Conservation (phyloP, 2,113 vertebrate genomes). For the Notiomystis cincta region DNA sequence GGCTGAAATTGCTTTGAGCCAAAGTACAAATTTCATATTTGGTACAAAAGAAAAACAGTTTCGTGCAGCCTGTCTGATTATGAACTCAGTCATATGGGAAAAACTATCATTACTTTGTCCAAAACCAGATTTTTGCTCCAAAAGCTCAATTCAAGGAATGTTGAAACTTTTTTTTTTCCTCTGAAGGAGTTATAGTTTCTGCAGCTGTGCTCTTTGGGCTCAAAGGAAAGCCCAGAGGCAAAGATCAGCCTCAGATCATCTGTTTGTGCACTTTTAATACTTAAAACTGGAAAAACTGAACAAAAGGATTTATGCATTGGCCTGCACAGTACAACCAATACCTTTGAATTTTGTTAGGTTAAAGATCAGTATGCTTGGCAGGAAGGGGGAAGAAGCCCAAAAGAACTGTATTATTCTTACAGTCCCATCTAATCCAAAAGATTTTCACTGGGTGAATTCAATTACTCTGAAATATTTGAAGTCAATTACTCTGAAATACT, state of each 20-base stretch:
- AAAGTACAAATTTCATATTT: background rate
- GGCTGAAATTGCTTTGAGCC: background rate
- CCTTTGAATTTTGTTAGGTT: background rate
- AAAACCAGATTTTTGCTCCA: background rate
- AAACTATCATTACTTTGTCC: background rate
- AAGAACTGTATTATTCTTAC: background rate
- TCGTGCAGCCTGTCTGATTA: background rate
- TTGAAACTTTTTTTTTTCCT: background rate
- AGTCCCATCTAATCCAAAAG: background rate
- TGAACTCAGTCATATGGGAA: background rate
- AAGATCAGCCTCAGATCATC: background rate
- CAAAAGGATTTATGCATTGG: background rate
- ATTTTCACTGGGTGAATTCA: background rate
- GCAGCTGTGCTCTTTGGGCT: background rate
- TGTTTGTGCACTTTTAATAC: background rate
- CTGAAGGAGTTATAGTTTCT: background rate
- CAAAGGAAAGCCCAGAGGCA: background rate
- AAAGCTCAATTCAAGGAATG: background rate
- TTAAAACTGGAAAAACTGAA: background rate
- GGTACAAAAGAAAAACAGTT: background rate
- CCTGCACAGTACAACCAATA: background rate
- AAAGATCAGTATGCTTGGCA: background rate
- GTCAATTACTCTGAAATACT: background rate
- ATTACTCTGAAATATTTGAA: background rate
- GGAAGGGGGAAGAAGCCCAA: background rate